These are phyloP conservation scores for Pachymerium ferrugineum DNA, from an alignment of 2,888 invertebrate species.

Conservation along the genomic window DNA sequence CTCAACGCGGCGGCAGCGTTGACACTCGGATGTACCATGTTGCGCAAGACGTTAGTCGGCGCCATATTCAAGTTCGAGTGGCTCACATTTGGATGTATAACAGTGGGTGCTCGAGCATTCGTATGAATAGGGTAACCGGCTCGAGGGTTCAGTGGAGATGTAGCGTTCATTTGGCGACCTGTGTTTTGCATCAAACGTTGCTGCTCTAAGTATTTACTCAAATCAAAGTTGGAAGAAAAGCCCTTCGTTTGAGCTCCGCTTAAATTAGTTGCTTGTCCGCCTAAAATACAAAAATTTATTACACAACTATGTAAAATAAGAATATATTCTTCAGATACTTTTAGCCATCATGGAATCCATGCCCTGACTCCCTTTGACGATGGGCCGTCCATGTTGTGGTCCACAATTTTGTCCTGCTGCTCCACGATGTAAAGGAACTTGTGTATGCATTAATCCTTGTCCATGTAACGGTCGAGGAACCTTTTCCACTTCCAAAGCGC, in stretches of 20 bases:
- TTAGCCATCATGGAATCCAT: neutral
- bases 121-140: neutral
- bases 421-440: neutral
- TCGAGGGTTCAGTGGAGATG: neutral
- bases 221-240: neutral
- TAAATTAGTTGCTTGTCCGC: neutral
- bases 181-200: slow-evolving; percentile 5
- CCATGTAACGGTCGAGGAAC: slow-evolving; percentile 25
- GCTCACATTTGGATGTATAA: neutral
- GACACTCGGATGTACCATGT: neutral
- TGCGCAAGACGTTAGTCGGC: neutral
- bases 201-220: slow-evolving; percentile 20
- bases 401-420: neutral
- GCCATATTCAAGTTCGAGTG: neutral
- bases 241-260: neutral
- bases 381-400: slow-evolving; percentile 1
- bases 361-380: slow-evolving; percentile 27
- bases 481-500: neutral
- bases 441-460: slow-evolving; percentile 30
- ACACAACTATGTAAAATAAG: too few species aligned
- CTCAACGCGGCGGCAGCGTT: neutral
- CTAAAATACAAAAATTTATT: neutral
- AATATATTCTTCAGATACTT: neutral
- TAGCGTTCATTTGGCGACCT: neutral
- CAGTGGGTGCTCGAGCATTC: neutral